Conservation (phyloP, 1,140 invertebrate genomes). For the Ylistrum balloti region DNA sequence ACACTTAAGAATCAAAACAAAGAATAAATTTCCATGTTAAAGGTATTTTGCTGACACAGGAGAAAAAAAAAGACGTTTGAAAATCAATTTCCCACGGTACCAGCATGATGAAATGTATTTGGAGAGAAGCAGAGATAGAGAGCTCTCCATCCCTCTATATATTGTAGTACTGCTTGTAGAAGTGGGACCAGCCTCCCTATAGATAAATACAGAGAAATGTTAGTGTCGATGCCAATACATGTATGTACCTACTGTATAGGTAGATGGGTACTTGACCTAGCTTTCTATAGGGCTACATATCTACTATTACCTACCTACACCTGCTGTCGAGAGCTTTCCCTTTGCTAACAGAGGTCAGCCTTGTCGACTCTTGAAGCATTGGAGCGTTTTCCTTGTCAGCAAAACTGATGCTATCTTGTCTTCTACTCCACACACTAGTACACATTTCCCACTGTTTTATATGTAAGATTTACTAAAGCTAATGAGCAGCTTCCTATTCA, state of each 20-base stretch:
- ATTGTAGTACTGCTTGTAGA: background rate
- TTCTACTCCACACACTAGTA: background rate
- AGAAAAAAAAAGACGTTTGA: background rate
- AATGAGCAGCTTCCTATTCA: background rate
- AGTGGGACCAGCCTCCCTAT: background rate
- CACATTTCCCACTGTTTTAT: background rate
- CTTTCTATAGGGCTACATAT: background rate
- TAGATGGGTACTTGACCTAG: background rate
- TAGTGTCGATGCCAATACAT: background rate
- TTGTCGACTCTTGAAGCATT: conserved; percentile 38
- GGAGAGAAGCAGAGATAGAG: background rate
- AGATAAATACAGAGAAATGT: background rate
- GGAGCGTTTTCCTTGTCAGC: conserved; percentile 24
- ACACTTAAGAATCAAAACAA: conserved; percentile 25
- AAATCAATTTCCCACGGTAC: conserved; percentile 16
- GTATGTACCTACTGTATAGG: background rate
- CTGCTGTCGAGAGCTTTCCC: background rate
- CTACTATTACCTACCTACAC: background rate
- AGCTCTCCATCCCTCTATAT: background rate
- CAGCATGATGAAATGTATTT: conserved; percentile 13
- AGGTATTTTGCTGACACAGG: conserved; percentile 4
- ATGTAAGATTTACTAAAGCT: background rate
- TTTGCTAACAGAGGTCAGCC: background rate
- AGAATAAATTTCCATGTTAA: background rate
- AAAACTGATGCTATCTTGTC: conserved; percentile 27